Percentiles rank a stretch among this genome's conserved stretches.
phyloP scores from a whole-genome alignment of 2,797 vertebrate species.

The Oophaga sylvatica region DNA sequence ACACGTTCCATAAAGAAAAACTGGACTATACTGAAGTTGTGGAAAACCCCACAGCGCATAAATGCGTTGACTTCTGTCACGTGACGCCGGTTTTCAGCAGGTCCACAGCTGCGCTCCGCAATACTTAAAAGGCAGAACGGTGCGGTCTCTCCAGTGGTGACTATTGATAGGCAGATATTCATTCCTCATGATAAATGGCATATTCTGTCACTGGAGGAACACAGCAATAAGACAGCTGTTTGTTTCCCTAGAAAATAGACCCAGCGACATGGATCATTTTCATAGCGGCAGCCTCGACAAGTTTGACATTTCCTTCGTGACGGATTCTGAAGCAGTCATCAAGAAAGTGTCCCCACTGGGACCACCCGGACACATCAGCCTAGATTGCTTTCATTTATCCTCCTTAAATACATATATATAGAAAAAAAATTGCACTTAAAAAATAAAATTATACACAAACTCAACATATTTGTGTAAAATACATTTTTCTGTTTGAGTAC shows the following conservation, averaged over 20 bases:
- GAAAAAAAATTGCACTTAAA: conserved; percentile 18
- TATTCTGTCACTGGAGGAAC: conserved; percentile 67
- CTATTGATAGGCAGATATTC: conserved; percentile 68
- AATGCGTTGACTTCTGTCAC: neutral
- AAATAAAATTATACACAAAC: neutral
- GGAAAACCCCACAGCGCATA: neutral
- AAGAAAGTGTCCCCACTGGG: conserved; percentile 75
- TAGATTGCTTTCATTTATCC: conserved; percentile 70
- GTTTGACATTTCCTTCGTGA: conserved; percentile 80
- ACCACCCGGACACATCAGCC: conserved; percentile 53
- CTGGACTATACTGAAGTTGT: neutral
- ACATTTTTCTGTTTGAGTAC: neutral
- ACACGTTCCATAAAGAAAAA: neutral
- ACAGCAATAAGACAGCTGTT: conserved; percentile 76
- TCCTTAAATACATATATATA: conserved; percentile 61
- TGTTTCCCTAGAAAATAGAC: conserved; percentile 76
- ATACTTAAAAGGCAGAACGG: conserved; percentile 1
- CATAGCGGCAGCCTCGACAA: conserved; percentile 77
- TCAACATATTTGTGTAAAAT: neutral
- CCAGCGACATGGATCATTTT: conserved; percentile 78
- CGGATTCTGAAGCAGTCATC: conserved; percentile 74
- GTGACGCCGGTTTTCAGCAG: neutral
- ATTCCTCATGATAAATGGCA: conserved; percentile 67
- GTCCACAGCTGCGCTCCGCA: conserved; percentile 13
- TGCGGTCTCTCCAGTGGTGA: conserved; percentile 52